A percentile compares a stretch with the other conserved stretches of the same genome.
Conservation (phyloP, 2,888 invertebrate species). For the Halocaridina rubra region DNA sequence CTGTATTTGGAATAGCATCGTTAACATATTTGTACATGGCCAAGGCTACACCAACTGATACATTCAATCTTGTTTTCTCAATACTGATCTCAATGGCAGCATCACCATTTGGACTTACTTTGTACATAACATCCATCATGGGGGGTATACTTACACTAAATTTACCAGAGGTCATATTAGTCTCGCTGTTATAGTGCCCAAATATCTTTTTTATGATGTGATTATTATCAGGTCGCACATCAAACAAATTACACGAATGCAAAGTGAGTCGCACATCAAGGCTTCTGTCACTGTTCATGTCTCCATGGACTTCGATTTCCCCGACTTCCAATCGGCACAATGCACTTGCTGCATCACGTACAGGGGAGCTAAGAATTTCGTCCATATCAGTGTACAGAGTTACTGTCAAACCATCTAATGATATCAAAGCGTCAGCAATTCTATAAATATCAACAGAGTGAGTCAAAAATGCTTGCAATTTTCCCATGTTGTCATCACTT, state of each 20-base stretch:
- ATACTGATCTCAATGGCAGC: conserved; percentile 78
- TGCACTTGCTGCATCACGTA: conserved; percentile 79
- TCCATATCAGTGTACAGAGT: conserved; percentile 80
- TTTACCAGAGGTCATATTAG: conserved; percentile 16
- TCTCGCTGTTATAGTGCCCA: conserved; percentile 53
- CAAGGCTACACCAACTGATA: conserved; percentile 79
- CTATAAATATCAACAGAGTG: conserved; percentile 77
- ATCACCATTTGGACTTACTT: conserved; percentile 74
- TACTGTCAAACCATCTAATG: conserved; percentile 78
- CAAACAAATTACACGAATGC: conserved; percentile 78
- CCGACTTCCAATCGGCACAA: conserved; percentile 78
- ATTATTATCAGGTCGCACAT: conserved; percentile 77
- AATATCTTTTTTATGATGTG: conserved; percentile 60
- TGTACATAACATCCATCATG: conserved; percentile 78
- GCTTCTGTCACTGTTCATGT: conserved; percentile 78
- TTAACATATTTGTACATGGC: conserved; percentile 74
- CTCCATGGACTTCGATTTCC: conserved; percentile 76
- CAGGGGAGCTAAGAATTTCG: conserved; percentile 79
- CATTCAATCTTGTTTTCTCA: conserved; percentile 79
- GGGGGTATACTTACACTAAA: conserved; percentile 71
- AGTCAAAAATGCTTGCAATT: conserved; percentile 80
- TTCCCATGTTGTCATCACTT: conserved; percentile 71
- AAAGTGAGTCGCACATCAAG: conserved; percentile 78
- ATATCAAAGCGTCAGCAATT: conserved; percentile 73
- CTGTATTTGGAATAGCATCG: conserved; percentile 75